Evolutionary conservation across 2,797 vertebrate genomes (phyloP), one percentile per base, ranked within the genome.

Genomic region (Enteromius treurensis): DNA sequence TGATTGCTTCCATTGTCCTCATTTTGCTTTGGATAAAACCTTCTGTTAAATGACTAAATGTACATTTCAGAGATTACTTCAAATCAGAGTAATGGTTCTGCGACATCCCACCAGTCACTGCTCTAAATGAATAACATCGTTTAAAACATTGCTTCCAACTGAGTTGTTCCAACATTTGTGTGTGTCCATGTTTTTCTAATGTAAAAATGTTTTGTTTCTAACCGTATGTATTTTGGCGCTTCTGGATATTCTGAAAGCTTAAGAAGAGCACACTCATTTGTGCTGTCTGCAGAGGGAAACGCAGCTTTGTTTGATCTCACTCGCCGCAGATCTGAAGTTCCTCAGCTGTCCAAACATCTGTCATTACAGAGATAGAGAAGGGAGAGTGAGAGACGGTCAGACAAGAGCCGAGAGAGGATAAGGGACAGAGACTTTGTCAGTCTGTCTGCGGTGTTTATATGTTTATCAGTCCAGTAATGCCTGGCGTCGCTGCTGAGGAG

Each of bases 341-440:
- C 58, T 79, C 69, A 51, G 53, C 68, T 71, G 65, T 70, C 82
- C 76, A 62, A 79, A 64, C 82, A 84, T 80, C 76, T 71, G 67
- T 37, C 69, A 55, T 73, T 49, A 60, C 64, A 1, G 74, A 60
- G 74, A 77, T 77, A 69, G 51, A 47, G 49, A 82, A 64, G 55
- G 51, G 62, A 79, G 55, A 37, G 58, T 58, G 34, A 77, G 49
- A 32, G 40, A 60, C 13, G 37, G 37, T 37, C 11, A 32, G 32
- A 53, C 13, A n/a, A 69, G 49, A 29, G 70, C 11, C 0, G 15
- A 65, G 45, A 64, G 51, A 62, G 40, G 68, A 81, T 49, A 53
- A 81, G 53, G 53, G 14, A 62, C n/a, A 3, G 42, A 55, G 79
- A 62, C 69, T 83, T 77, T 83, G 64, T 42, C 74, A 77, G 49